Percentiles rank a stretch among this genome's conserved stretches.
phyloP scores from a whole-genome alignment of 2,797 vertebrate species.

The Catamblyrhynchus diadema region DNA sequence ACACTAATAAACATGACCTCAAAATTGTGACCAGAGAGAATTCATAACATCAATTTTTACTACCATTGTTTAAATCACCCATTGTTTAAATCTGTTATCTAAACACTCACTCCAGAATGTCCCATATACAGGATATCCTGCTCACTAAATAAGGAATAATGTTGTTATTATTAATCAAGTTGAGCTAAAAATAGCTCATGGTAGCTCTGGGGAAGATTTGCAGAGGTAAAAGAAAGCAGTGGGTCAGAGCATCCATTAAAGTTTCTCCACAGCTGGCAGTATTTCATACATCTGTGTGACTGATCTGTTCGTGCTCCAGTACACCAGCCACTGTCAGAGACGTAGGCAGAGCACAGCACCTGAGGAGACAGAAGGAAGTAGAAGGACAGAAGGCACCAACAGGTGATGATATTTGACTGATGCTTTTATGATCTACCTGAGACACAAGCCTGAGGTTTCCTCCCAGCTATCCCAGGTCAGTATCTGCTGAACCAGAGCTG shows the following conservation, averaged over 20 bases:
- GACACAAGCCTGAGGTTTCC: background rate
- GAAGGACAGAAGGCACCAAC: background rate
- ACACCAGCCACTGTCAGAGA: background rate
- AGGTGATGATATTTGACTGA: background rate
- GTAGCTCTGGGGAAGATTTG: background rate
- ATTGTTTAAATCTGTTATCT: constrained; percentile 74
- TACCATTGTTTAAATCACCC: constrained; percentile 72
- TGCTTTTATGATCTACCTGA: background rate
- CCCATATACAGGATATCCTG: constrained; percentile 49
- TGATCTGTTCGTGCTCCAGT: background rate
- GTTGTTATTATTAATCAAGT: background rate
- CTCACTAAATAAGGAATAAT: background rate
- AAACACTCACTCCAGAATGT: constrained; percentile 49
- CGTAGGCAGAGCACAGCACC: rapidly evolving
- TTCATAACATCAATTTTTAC: constrained; percentile 2
- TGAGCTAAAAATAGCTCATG: constrained; percentile 8
- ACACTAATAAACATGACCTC: background rate
- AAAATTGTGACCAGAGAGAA: background rate
- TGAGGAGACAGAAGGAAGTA: background rate
- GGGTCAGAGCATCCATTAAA: background rate
- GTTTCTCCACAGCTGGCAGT: background rate
- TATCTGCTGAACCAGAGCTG: background rate
- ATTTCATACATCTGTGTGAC: background rate
- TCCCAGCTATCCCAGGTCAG: rapidly evolving
- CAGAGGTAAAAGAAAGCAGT: background rate